Base-by-base conservation (phyloP, 1,140 invertebrate genomes). In the Listronotus oregonensis region DNA sequence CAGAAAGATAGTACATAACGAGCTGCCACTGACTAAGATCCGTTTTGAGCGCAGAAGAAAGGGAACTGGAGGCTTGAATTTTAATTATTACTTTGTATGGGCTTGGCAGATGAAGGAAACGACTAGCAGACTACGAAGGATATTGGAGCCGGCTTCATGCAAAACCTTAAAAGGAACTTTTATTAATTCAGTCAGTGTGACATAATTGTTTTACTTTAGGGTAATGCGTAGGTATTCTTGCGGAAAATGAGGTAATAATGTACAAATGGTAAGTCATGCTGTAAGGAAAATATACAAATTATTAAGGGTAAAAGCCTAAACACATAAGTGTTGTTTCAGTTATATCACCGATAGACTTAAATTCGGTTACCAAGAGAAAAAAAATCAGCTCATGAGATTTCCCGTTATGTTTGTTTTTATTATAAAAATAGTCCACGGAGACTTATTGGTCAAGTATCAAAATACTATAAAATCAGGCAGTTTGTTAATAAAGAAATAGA, bases 31-130 rank as follows among this genome's bases (percentile, higher is more conserved):
- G 55, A 58, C 56, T 39, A 32, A 65, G 55, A 65, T 57, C 55
- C 63, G 61, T 65, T 65, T 65, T 42, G 63, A 54, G 43, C 52
- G 61, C 49, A 64, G 61, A 51, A 64, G 61, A 64, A 51, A 63
- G 63, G 63, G 58, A 65, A 58, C 63, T 65, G 57, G 63, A 49
- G 63, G 63, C 63, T 65, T 65, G 63, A 65, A 65, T 65, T 65
- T 65, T 65, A 65, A 65, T 65, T 65, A 65, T 46, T 65, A 65
- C 63, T 65, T 65, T 65, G 63, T 65, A 65, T 58, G 63, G 63
- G 63, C 44, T 54, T 64, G 62, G 62, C 62, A 64, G 62, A 64
- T 64, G 62, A 64, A 65, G 63, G 54, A 65, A 65, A 65, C 63
- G 56, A 65, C 44, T 46, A 64, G 54, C 63, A 64, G 63, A 58